Percentiles rank a stretch among this genome's conserved stretches.
Evolutionary conservation across 2,113 vertebrate genomes (phyloP).

Genomic region (Ursus arctos): DNA sequence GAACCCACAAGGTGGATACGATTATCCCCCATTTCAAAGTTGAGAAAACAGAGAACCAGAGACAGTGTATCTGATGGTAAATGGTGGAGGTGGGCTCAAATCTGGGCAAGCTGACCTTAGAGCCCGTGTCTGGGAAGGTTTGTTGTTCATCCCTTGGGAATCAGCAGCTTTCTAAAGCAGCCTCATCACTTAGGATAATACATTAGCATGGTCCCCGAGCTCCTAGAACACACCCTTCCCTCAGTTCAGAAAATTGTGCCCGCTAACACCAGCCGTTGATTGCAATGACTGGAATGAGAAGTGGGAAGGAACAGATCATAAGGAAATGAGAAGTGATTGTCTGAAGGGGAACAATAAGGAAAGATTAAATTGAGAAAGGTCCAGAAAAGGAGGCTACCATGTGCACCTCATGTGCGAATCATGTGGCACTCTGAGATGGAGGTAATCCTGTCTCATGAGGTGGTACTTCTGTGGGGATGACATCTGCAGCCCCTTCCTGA

Average conservation of each 20-base stretch:
- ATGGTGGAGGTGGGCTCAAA: not conserved
- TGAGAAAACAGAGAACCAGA: not conserved
- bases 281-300: conserved; percentile 49
- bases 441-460: not conserved
- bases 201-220: not conserved
- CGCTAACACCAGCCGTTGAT: not conserved
- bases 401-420: not conserved
- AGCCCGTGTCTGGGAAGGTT: not conserved
- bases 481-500: not conserved
- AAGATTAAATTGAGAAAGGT: conserved; percentile 53
- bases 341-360: conserved; percentile 46
- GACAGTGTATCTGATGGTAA: not conserved
- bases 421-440: not conserved
- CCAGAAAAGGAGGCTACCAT: conserved; percentile 23
- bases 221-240: not conserved
- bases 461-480: not conserved
- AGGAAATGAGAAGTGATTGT: conserved; percentile 47
- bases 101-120: not conserved
- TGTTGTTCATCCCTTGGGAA: not conserved
- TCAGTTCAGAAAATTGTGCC: not conserved
- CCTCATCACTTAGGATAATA: not conserved
- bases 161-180: conserved; percentile 12
- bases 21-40: not conserved
- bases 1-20: not conserved
- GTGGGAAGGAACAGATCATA: conserved; percentile 30